These are phyloP conservation scores for Euwallacea fornicatus DNA, from an alignment of 1,140 invertebrate genomes.

Conservation along the genomic window DNA sequence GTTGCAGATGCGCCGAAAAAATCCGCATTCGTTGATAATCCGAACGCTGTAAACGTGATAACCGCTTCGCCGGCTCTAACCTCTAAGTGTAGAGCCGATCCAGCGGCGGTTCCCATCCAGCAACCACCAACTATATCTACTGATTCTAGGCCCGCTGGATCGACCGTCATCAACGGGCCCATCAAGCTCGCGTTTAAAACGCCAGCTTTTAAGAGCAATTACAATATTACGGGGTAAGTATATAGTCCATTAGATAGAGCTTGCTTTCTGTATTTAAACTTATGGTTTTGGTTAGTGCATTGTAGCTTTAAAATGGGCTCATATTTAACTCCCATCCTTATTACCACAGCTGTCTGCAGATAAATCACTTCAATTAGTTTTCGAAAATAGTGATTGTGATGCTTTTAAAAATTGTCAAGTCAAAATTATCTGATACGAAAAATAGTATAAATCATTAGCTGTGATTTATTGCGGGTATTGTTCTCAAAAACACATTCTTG, in stretches of 20 bases:
- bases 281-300: too few relatives aligned
- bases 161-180: constrained; percentile 48
- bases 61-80: constrained; percentile 44
- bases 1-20: constrained; percentile 30
- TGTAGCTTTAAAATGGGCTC: too few relatives aligned
- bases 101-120: constrained; percentile 20
- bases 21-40: constrained; percentile 45
- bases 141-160: constrained; percentile 40
- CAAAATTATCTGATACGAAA: too few relatives aligned
- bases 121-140: constrained; percentile 37
- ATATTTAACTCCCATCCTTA: too few relatives aligned
- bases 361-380: too few relatives aligned
- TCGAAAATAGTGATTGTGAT: too few relatives aligned
- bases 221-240: constrained; percentile 50
- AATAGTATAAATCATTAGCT: too few relatives aligned
- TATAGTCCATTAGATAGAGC: constrained; percentile 7
- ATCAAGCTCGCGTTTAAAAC: constrained; percentile 53
- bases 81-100: constrained; percentile 26
- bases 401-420: too few relatives aligned
- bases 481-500: too few relatives aligned
- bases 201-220: constrained; percentile 49
- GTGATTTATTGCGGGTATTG: too few relatives aligned
- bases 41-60: constrained; percentile 52
- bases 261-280: not conserved
- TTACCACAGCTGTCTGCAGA: too few relatives aligned